A percentile compares a stretch with the other conserved stretches of the same genome.
These are phyloP conservation scores for Bilobella aurantiaca DNA, from an alignment of 1,140 invertebrate genomes.

Conservation along the genomic window DNA sequence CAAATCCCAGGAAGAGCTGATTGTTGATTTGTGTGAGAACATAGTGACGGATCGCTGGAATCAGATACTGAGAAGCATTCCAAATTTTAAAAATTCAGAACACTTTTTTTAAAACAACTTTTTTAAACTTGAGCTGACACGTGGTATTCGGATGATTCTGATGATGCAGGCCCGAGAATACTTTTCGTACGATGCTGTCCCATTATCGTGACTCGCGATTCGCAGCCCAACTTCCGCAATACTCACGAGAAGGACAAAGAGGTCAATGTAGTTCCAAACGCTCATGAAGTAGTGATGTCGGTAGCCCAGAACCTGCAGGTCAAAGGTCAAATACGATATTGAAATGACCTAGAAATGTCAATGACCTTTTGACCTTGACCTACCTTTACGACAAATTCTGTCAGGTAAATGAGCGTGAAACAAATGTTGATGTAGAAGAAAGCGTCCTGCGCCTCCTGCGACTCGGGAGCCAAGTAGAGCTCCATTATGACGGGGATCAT, in stretches of 20 bases:
- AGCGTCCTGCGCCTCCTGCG: conserved; percentile 1
- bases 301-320: conserved; percentile 15
- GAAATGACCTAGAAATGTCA: neutral
- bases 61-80: too few species aligned
- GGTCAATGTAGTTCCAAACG: conserved; percentile 26
- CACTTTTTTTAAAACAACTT: too few species aligned
- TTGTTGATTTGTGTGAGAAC: neutral
- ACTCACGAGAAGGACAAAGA: conserved; percentile 13
- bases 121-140: conserved; percentile 11
- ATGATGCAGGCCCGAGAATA: conserved; percentile 14
- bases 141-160: conserved; percentile 14
- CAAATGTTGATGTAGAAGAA: conserved; percentile 13
- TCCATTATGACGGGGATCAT: conserved; percentile 24
- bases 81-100: too few species aligned
- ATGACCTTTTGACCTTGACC: neutral
- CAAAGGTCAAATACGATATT: neutral
- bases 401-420: conserved; percentile 19
- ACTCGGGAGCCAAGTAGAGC: neutral
- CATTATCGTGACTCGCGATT: neutral
- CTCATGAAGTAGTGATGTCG: conserved; percentile 12
- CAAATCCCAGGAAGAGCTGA: neutral
- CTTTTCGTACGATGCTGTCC: neutral
- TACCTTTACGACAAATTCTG: conserved; percentile 26
- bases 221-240: conserved; percentile 13
- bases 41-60: too few species aligned